Evolutionary conservation across 2,888 invertebrate genomes (phyloP).

Genomic region (Amphipyra berbera): DNA sequence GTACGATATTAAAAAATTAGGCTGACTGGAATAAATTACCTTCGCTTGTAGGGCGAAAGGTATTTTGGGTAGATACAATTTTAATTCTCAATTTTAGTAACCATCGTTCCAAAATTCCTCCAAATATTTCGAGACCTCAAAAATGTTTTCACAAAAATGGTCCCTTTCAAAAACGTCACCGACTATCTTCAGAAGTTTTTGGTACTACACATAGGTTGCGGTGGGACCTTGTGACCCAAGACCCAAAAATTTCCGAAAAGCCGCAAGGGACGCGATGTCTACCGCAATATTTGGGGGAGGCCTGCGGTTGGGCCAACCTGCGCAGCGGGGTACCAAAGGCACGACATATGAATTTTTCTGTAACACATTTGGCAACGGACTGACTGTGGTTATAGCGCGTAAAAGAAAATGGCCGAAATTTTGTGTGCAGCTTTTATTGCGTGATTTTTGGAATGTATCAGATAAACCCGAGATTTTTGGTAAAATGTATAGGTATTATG

Average conservation of each 20-base stretch:
- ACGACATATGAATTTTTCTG: slow-evolving; percentile 49
- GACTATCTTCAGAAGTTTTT: slow-evolving; percentile 27
- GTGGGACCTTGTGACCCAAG: slow-evolving; percentile 1
- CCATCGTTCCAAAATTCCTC: no score
- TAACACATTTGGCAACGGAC: slow-evolving; percentile 43
- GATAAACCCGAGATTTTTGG: no score
- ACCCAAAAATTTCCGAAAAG: slow-evolving; percentile 30
- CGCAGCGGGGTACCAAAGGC: slow-evolving; percentile 35
- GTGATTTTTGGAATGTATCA: slow-evolving; percentile 2
- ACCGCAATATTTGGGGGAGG: slow-evolving; percentile 46
- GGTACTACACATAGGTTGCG: slow-evolving; percentile 19
- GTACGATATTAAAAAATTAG: slow-evolving; percentile 14
- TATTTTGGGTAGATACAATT: no score
- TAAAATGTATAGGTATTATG: no score
- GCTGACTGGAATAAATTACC: slow-evolving; percentile 27
- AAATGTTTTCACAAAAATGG: neutral
- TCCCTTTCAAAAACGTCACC: neutral
- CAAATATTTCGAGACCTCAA: slow-evolving; percentile 1
- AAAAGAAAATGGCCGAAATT: slow-evolving; percentile 27
- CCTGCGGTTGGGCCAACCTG: slow-evolving; percentile 36
- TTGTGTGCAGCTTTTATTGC: neutral
- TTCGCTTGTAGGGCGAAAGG: slow-evolving; percentile 1
- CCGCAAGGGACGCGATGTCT: slow-evolving; percentile 42
- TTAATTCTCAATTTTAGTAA: no score
- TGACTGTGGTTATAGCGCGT: slow-evolving; percentile 18